Conservation (phyloP, 2,113 vertebrate species). For the Tyrannus savana region DNA sequence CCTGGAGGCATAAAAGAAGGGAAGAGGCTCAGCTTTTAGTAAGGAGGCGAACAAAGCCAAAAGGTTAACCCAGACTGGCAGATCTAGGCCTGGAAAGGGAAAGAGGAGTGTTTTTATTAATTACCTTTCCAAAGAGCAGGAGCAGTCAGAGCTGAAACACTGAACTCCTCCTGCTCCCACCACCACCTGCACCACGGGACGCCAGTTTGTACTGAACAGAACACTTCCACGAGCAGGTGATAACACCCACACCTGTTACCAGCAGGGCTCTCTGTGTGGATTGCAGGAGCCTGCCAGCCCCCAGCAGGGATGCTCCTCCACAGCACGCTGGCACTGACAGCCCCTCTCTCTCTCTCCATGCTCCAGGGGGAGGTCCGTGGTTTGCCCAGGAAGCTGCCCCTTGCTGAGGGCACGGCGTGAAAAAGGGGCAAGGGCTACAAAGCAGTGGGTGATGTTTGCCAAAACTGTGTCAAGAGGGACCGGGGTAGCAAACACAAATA, state of each 20-base stretch:
- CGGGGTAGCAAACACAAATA: fast-evolving
- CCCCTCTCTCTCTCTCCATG: neutral
- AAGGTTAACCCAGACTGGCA: neutral
- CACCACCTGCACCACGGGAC: neutral
- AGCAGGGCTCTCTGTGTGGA: neutral
- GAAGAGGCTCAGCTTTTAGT: neutral
- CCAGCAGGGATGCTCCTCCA: neutral
- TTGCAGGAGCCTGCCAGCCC: neutral
- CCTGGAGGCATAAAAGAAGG: neutral
- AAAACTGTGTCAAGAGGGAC: neutral
- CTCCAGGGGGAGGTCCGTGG: neutral
- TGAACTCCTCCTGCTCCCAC: neutral
- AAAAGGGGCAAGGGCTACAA: neutral
- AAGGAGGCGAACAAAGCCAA: neutral
- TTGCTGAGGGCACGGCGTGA: neutral
- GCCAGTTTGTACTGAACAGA: neutral
- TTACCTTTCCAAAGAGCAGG: neutral
- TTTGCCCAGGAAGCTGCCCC: neutral
- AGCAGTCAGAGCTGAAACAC: neutral
- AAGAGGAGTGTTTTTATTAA: neutral
- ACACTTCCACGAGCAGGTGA: neutral
- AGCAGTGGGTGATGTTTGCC: fast-evolving
- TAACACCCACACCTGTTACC: neutral
- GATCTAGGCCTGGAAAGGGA: neutral
- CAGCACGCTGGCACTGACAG: neutral